phyloP scores from a whole-genome alignment of 1,140 invertebrate genomes.

The Eulimnadia texana region DNA sequence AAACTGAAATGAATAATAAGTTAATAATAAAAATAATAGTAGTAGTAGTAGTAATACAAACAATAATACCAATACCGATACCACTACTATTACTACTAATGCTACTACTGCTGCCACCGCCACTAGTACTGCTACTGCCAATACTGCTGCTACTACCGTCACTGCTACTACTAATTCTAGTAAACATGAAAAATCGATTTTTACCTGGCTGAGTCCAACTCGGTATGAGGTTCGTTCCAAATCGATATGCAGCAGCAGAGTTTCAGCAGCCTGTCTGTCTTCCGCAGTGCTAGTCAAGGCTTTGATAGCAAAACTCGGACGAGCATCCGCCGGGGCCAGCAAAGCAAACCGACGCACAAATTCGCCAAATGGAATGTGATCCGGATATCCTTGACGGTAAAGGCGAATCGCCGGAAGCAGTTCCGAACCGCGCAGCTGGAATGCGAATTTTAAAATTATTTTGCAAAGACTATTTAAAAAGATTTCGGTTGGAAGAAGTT shows the following conservation, averaged over 20 bases:
- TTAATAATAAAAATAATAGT: neutral
- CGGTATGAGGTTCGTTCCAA: constrained; percentile 72
- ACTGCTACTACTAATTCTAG: too few relatives aligned
- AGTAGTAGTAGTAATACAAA: too few relatives aligned
- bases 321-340: constrained; percentile 39
- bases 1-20: neutral
- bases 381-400: constrained; percentile 85
- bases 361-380: constrained; percentile 70
- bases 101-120: too few relatives aligned
- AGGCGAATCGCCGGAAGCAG: constrained; percentile 74
- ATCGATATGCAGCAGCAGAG: constrained; percentile 70
- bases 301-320: constrained; percentile 26
- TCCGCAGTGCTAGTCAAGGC: constrained; percentile 35
- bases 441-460: neutral
- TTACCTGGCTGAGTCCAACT: constrained; percentile 80
- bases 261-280: constrained; percentile 51
- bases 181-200: constrained; percentile 19
- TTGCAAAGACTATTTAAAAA: neutral
- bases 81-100: too few relatives aligned
- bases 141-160: too few relatives aligned
- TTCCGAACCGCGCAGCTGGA: constrained; percentile 72
- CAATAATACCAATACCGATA: too few relatives aligned
- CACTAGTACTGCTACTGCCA: too few relatives aligned
- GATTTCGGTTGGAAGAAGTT: neutral
- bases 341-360: constrained; percentile 71